Evolutionary conservation across 2,113 vertebrate genomes (phyloP).

Genomic region (Pseudonaja textilis): DNA sequence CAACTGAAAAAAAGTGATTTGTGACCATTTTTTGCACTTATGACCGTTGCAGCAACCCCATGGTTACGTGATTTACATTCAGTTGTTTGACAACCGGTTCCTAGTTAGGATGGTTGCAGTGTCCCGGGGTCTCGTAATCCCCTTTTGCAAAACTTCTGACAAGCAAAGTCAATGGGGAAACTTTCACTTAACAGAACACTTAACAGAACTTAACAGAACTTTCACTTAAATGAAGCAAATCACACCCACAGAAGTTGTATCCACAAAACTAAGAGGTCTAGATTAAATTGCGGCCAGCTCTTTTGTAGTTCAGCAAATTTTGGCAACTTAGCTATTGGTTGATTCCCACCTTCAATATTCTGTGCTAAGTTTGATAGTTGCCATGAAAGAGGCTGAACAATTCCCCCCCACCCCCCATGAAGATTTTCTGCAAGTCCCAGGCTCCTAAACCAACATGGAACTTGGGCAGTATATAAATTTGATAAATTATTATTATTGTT

Average conservation of each 20-base stretch:
- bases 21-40: neutral
- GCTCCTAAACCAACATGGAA: neutral
- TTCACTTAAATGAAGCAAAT: neutral
- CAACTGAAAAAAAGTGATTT: neutral
- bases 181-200: neutral
- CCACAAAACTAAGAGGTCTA: neutral
- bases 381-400: neutral
- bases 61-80: neutral
- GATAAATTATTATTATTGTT: neutral
- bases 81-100: neutral
- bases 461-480: neutral
- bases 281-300: neutral
- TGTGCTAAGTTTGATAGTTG: neutral
- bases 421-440: neutral
- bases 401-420: neutral
- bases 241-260: neutral
- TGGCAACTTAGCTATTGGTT: neutral
- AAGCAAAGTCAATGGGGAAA: neutral
- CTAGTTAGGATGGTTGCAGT: neutral
- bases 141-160: neutral
- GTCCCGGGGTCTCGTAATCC: neutral
- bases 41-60: neutral
- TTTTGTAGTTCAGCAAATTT: neutral
- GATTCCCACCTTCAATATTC: neutral
- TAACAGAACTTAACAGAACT: no score